Conservation (phyloP, 37 sponge, comb jelly and placozoan species). For the Cliona cf. orientalis region DNA sequence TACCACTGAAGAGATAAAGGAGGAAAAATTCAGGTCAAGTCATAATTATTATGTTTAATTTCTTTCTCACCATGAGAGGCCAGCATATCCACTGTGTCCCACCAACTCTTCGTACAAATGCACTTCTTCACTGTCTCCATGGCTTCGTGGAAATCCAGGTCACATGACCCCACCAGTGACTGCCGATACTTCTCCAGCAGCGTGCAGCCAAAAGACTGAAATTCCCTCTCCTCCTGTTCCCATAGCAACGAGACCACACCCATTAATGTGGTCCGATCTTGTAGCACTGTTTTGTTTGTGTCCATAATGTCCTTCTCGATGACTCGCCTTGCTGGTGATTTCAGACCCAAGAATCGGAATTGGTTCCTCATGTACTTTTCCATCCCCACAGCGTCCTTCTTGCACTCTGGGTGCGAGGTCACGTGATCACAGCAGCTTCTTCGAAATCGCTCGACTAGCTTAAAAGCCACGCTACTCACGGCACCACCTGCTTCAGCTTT, state of each 20-base stretch:
- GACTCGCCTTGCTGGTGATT: conserved; percentile 34
- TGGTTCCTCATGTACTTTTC: conserved; percentile 68
- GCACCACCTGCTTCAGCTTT: not conserved
- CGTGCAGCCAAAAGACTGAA: conserved; percentile 56
- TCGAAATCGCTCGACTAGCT: not conserved
- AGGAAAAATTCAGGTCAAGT: not conserved
- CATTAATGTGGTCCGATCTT: not conserved
- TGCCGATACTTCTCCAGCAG: conserved; percentile 17
- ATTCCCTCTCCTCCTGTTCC: conserved; percentile 72
- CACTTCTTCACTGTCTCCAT: conserved; percentile 4
- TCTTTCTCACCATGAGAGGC: conserved; percentile 32
- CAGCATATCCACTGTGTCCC: conserved; percentile 81
- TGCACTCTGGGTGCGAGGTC: conserved; percentile 13
- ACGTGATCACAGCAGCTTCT: not conserved
- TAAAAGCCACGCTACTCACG: not conserved
- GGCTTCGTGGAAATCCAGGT: conserved; percentile 13
- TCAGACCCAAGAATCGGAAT: conserved; percentile 69
- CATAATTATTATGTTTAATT: not conserved
- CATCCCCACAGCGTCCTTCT: conserved; percentile 39
- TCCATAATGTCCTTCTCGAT: conserved; percentile 27
- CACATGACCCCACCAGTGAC: conserved; percentile 23
- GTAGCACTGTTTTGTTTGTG: not conserved
- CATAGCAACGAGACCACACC: conserved; percentile 33
- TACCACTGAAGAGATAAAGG: conserved; percentile 28
- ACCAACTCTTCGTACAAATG: conserved; percentile 76